Base-by-base conservation (phyloP, 30 jellyfish, hydroid and myxozoan genomes). In the Aurelia aurita complex sp. Pacific region DNA sequence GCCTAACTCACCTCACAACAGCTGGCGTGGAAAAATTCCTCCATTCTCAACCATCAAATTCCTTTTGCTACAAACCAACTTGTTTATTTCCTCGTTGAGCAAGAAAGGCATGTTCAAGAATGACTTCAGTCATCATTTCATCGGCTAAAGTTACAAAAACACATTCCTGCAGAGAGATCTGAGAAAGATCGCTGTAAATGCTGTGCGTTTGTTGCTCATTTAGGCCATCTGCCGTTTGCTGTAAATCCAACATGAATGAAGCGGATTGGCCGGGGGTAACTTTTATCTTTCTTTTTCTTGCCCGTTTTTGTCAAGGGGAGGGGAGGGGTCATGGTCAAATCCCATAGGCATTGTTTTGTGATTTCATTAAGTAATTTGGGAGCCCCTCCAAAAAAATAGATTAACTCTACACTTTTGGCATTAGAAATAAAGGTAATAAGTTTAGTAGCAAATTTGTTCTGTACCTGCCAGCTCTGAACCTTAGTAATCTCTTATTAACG, bases 1-100 rank as follows among this genome's bases (percentile, higher is more conserved):
- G 12, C 53, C 15, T 2, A 15, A 57, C 82, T 62, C 55, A 84
- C 93, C 93, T 84, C 93, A 52, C 93, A 84, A 33, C 93, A 84
- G 38, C 93, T 84, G 77, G 71, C 61, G 16, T 84, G 93, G 36
- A 62, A 77, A 53, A 70, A 84, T 15, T 73, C 79, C 29, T 84
- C 93, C 87, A 84, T 84, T 11, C 70, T 70, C 15, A 46, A 9
- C 6, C 57, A 46, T 5, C 57, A 46, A 5, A 6, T 46, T 46
- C 57, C 11, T 46, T 46, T 46, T 9, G 14, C 57, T 10, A 10
- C 23, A 7, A 61, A 4, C 12, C 1, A 61, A 61, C 70, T 29
- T 17, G 70, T 13, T 61, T 13, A n/a, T 61, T 4, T 29, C 36
- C 12, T 17, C 36, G 33, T 16, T 18, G 1, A 67, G 23, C 11